Evolutionary conservation across 1,140 invertebrate genomes (phyloP).

Genomic region (Steinernema khuongi): DNA sequence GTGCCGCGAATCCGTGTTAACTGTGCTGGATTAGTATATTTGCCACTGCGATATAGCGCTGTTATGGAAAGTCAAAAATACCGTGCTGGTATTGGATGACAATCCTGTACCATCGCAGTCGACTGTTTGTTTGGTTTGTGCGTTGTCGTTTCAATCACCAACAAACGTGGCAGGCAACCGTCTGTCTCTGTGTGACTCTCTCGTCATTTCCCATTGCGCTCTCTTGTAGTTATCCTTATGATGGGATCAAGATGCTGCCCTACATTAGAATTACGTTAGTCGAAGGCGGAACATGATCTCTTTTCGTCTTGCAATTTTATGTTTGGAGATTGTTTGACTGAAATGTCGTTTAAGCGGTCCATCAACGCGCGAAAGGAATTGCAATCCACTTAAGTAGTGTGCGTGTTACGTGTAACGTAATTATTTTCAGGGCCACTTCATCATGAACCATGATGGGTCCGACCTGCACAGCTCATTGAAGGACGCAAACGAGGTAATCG

Average conservation of each 20-base stretch:
- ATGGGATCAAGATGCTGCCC: constrained; percentile 1
- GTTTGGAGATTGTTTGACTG: no score
- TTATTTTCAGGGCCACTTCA: neutral
- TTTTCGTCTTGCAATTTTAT: neutral
- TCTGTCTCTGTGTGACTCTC: constrained; percentile 9
- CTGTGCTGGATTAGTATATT: neutral
- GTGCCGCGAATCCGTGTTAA: neutral
- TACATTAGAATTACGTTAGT: constrained; percentile 6
- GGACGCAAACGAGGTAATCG: neutral
- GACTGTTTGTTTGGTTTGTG: constrained; percentile 15
- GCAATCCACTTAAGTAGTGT: no score
- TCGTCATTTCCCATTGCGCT: neutral
- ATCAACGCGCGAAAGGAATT: no score
- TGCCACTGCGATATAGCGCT: neutral
- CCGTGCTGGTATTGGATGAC: neutral
- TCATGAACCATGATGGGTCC: neutral
- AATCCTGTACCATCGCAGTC: neutral
- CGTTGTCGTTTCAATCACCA: constrained; percentile 15
- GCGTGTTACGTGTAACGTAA: neutral
- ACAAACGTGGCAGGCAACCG: constrained; percentile 14
- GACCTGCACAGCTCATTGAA: neutral
- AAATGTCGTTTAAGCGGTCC: no score
- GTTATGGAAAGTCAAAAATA: neutral
- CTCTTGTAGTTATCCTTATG: constrained; percentile 7
- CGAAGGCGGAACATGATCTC: neutral